Evolutionary conservation across 2,888 invertebrate species (phyloP).

Genomic region (Isoperla grammatica): DNA sequence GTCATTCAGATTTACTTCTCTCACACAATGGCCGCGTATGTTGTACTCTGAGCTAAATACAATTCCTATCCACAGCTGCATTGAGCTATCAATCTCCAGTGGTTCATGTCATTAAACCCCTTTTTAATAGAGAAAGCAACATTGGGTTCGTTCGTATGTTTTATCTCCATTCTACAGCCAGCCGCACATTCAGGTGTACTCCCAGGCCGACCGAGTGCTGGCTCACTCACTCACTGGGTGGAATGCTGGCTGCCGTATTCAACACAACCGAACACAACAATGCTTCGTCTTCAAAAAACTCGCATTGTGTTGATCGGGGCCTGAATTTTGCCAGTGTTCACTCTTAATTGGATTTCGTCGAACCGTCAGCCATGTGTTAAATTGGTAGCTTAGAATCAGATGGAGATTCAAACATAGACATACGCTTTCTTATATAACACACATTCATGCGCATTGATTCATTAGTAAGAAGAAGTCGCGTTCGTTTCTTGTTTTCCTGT

Average conservation of each 20-base stretch:
- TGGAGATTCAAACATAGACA: conserved; percentile 1
- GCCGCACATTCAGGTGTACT: neutral
- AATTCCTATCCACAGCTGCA: no score
- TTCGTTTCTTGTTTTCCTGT: neutral
- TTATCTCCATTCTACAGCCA: conserved; percentile 9
- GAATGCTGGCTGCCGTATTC: neutral
- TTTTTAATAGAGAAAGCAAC: neutral
- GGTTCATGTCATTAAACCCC: neutral
- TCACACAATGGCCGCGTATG: no score
- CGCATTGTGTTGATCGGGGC: conserved; percentile 18
- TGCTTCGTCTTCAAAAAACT: neutral
- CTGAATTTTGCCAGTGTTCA: conserved; percentile 22
- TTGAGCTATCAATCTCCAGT: no score
- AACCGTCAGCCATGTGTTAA: conserved; percentile 26
- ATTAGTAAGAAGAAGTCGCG: no score
- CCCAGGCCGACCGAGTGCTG: neutral
- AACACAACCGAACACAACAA: conserved; percentile 1
- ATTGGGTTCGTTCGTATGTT: neutral
- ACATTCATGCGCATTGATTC: no score
- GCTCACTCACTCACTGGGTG: neutral
- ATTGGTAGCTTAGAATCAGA: conserved; percentile 22
- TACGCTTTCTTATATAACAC: no score
- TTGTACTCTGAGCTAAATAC: no score
- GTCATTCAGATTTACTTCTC: no score
- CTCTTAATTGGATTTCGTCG: conserved; percentile 28